Percentiles rank a stretch among this genome's conserved stretches.
phyloP scores from a whole-genome alignment of 2,113 vertebrate genomes.

The Lipophrys pholis region DNA sequence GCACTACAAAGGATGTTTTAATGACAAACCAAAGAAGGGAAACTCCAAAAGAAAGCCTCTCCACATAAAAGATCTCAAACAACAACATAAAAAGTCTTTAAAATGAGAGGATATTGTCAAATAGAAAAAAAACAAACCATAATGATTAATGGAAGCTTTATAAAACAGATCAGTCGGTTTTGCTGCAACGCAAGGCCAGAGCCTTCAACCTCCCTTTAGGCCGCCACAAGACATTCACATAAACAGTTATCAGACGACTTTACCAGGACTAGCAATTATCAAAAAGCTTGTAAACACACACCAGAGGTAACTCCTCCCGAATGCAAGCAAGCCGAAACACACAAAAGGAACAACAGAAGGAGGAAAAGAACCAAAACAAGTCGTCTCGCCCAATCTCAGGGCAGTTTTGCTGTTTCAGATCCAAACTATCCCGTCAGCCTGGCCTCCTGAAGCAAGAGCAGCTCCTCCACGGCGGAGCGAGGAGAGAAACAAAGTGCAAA shows the following conservation, averaged over 20 bases:
- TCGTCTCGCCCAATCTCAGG: constrained; percentile 58
- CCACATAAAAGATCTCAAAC: not conserved
- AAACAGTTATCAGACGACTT: constrained; percentile 50
- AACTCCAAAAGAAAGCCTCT: not conserved
- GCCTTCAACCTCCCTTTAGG: constrained; percentile 6
- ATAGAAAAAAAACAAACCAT: constrained; percentile 36
- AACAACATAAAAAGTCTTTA: constrained; percentile 8
- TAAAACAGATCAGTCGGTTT: constrained; percentile 17
- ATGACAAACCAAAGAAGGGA: constrained; percentile 7
- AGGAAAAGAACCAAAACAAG: constrained; percentile 58
- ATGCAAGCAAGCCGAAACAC: constrained; percentile 24
- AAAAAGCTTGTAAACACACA: constrained; percentile 50
- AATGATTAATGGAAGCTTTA: constrained; percentile 48
- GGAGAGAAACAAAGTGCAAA: constrained; percentile 58
- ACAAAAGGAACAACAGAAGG: constrained; percentile 19
- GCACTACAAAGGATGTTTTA: constrained; percentile 8
- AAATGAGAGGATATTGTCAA: constrained; percentile 18
- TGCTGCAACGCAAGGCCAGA: constrained; percentile 9
- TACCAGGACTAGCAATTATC: constrained; percentile 41
- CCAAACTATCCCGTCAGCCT: constrained; percentile 41
- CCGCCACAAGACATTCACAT: constrained; percentile 25
- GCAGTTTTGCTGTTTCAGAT: constrained; percentile 37
- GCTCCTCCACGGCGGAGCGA: constrained; percentile 43
- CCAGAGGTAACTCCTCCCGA: constrained; percentile 32
- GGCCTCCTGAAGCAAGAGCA: constrained; percentile 25